These are phyloP conservation scores for Eueremaeus valkanovi DNA, from an alignment of 2,888 invertebrate genomes.

Conservation along the genomic window DNA sequence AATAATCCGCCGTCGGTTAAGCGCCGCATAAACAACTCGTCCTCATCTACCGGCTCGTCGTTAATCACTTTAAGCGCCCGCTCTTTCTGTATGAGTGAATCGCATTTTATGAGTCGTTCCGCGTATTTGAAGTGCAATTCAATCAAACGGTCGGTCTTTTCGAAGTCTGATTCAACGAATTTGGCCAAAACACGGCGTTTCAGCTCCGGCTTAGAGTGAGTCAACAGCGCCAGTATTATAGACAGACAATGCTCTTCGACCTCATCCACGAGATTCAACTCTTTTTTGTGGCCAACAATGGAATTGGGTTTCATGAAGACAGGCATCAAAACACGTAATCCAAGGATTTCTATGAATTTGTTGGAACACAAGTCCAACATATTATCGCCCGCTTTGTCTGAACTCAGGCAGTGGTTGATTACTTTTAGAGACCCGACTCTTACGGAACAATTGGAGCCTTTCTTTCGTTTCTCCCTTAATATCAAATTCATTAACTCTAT, in stretches of 20 bases:
- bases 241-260: slow-evolving; percentile 43
- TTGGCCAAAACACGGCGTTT: slow-evolving; percentile 76
- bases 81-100: slow-evolving; percentile 66
- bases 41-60: slow-evolving; percentile 61
- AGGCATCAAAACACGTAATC: slow-evolving; percentile 92
- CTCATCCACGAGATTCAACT: slow-evolving; percentile 48
- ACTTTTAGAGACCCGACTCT: slow-evolving; percentile 94
- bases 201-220: slow-evolving; percentile 70
- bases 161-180: slow-evolving; percentile 88
- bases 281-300: slow-evolving; percentile 57
- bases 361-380: slow-evolving; percentile 56
- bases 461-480: slow-evolving; percentile 59
- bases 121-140: slow-evolving; percentile 96
- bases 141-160: slow-evolving; percentile 78
- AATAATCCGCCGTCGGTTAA: slow-evolving; percentile 86
- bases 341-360: slow-evolving; percentile 96
- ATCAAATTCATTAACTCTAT: slow-evolving; percentile 98
- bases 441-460: slow-evolving; percentile 47
- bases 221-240: slow-evolving; percentile 41
- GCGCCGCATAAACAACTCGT: slow-evolving; percentile 79
- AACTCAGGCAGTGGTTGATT: slow-evolving; percentile 93
- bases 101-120: slow-evolving; percentile 81
- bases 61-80: slow-evolving; percentile 48
- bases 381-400: slow-evolving; percentile 79
- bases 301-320: slow-evolving; percentile 94